Evolutionary conservation across 2,888 invertebrate genomes (phyloP).

Genomic region (Hipparchia semele): DNA sequence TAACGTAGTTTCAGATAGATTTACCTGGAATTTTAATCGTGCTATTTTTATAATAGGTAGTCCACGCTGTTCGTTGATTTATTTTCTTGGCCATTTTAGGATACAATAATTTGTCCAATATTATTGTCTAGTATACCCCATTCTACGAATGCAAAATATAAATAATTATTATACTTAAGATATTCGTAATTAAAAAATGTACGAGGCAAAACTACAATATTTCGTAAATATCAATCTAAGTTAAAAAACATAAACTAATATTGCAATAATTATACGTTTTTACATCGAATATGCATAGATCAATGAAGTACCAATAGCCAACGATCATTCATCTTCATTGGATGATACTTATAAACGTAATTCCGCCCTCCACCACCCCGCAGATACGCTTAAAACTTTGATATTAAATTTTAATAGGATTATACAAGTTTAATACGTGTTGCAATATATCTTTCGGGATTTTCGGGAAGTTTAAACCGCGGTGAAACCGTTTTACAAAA

Average conservation of each 20-base stretch:
- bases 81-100: too few species aligned
- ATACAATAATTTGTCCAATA: too few species aligned
- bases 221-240: too few species aligned
- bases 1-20: background rate
- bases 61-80: too few species aligned
- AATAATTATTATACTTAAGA: too few species aligned
- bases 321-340: background rate
- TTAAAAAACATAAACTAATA: background rate
- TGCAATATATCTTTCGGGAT: conserved; percentile 13
- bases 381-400: conserved; percentile 22
- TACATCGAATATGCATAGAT: background rate
- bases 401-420: conserved; percentile 32
- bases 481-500: conserved; percentile 13
- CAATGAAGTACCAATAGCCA: background rate
- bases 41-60: too few species aligned
- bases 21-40: background rate
- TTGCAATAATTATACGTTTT: too few species aligned
- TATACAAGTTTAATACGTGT: conserved; percentile 21
- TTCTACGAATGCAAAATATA: too few species aligned
- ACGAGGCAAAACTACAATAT: too few species aligned
- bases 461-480: conserved; percentile 14
- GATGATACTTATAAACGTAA: background rate
- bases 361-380: background rate
- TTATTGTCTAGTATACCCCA: too few species aligned
- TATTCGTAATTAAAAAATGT: too few species aligned